These are phyloP conservation scores for Acanthornis magna DNA, from an alignment of 2,797 vertebrate species.

Conservation along the genomic window DNA sequence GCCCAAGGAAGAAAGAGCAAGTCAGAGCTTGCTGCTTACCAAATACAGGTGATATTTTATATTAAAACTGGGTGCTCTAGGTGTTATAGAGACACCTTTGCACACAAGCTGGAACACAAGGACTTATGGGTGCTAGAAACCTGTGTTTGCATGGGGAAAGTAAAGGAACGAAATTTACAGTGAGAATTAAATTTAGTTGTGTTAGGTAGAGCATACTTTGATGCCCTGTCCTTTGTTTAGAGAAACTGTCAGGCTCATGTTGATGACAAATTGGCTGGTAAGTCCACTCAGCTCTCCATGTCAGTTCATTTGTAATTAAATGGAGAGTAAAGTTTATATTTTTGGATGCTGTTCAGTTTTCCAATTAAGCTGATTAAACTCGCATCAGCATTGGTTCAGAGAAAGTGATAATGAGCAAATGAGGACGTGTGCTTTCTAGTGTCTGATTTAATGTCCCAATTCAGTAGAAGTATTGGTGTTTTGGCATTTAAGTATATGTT, in stretches of 20 bases:
- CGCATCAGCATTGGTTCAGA: neutral
- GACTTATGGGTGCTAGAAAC: neutral
- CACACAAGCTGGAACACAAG: neutral
- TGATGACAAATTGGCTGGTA: neutral
- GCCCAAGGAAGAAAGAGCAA: neutral
- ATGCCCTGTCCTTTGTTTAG: neutral
- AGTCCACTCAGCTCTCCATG: neutral
- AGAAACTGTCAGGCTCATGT: neutral
- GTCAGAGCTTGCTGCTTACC: neutral
- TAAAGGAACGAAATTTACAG: neutral
- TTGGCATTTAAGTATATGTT: neutral
- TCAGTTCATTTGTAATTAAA: conserved; percentile 15
- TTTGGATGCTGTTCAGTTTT: conserved; percentile 27
- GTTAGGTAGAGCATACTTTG: neutral
- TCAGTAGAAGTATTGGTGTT: neutral
- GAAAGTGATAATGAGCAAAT: neutral
- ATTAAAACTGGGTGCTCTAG: neutral
- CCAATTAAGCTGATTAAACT: neutral
- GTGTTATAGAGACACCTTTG: neutral
- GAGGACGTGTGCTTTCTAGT: neutral
- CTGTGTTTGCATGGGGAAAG: neutral
- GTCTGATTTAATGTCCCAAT: neutral
- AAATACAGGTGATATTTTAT: neutral
- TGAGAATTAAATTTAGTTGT: neutral
- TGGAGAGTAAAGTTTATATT: neutral